These are phyloP conservation scores for Lutraria lutraria DNA, from an alignment of 2,888 invertebrate species.

Conservation along the genomic window DNA sequence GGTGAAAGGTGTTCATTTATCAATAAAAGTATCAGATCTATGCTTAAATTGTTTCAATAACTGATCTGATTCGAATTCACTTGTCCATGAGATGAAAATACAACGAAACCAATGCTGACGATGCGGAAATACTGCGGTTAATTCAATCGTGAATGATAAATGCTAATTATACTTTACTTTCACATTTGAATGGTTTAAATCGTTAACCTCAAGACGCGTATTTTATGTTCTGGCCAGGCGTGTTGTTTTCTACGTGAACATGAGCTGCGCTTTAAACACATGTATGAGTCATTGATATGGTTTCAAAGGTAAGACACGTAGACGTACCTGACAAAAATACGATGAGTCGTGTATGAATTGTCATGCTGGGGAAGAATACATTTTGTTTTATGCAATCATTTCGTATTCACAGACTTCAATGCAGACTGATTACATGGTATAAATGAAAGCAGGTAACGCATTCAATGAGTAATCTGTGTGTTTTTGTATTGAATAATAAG, in stretches of 20 bases:
- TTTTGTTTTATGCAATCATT: neutral
- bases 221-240: neutral
- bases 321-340: neutral
- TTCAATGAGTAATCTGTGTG: neutral
- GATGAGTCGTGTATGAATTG: neutral
- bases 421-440: neutral
- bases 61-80: too few relatives aligned
- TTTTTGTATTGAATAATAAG: neutral
- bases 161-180: too few relatives aligned
- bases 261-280: neutral
- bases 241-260: neutral
- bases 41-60: too few relatives aligned
- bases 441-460: neutral
- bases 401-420: neutral
- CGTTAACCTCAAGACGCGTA: too few relatives aligned
- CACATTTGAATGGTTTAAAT: too few relatives aligned
- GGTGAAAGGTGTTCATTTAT: too few relatives aligned
- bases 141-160: too few relatives aligned
- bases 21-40: too few relatives aligned
- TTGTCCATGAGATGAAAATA: too few relatives aligned
- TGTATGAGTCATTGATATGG: neutral
- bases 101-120: too few relatives aligned
- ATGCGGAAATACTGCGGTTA: too few relatives aligned
- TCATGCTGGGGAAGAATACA: neutral
- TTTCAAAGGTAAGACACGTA: neutral